Conservation (phyloP, 2,888 invertebrate genomes). For the Rhagonycha lutea region DNA sequence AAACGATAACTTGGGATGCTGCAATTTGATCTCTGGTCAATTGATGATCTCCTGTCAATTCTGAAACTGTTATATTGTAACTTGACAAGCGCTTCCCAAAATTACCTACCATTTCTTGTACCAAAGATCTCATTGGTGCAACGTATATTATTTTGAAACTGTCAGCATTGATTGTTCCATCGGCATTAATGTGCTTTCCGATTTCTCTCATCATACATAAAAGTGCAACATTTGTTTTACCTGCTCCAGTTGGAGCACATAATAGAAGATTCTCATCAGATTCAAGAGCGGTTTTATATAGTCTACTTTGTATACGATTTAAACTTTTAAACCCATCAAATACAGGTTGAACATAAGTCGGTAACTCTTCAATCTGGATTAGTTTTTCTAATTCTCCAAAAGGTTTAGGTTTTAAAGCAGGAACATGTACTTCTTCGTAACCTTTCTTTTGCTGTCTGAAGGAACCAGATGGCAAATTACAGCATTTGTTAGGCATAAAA, state of each 20-base stretch:
- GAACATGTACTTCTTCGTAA: constrained; percentile 99
- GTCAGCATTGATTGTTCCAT: constrained; percentile 93
- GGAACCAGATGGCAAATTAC: constrained; percentile 95
- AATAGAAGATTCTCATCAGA: constrained; percentile 94
- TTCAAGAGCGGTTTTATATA: constrained; percentile 87
- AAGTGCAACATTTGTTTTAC: constrained; percentile 98
- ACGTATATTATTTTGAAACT: constrained; percentile 99
- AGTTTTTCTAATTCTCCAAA: constrained; percentile 88
- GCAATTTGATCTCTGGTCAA: constrained; percentile 95
- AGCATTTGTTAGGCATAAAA: constrained; percentile 98
- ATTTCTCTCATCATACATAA: constrained; percentile 95
- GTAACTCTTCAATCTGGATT: constrained; percentile 85
- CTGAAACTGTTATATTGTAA: constrained; percentile 93
- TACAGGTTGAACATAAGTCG: constrained; percentile 96
- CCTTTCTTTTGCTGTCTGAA: constrained; percentile 95
- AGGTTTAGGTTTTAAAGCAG: constrained; percentile 93
- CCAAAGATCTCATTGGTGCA: constrained; percentile 98
- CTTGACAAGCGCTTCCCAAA: constrained; percentile 86
- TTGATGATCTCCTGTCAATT: constrained; percentile 98
- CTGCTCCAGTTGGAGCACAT: constrained; percentile 99
- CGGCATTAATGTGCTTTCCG: constrained; percentile 95
- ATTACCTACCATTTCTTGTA: constrained; percentile 99
- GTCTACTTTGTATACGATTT: constrained; percentile 93
- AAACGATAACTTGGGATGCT: constrained; percentile 92
- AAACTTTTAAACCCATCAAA: constrained; percentile 96